A percentile compares a stretch with the other conserved stretches of the same genome.
These are phyloP conservation scores for Agrochola macilenta DNA, from an alignment of 2,888 invertebrate species.

Conservation along the genomic window DNA sequence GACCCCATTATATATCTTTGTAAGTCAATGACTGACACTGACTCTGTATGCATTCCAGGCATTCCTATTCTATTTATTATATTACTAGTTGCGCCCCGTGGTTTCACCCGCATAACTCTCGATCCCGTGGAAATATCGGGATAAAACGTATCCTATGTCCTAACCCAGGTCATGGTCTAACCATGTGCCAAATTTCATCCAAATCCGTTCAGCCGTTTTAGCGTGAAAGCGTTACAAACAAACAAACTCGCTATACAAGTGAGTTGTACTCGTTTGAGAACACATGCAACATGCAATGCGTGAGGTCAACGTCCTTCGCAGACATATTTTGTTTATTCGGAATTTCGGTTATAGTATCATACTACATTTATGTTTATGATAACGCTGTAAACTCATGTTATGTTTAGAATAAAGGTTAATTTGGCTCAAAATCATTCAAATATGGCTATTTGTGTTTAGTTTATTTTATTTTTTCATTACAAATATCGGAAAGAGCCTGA, in stretches of 20 bases:
- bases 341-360: slow-evolving; percentile 61
- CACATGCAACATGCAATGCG: slow-evolving; percentile 62
- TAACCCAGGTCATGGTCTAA: too few relatives aligned
- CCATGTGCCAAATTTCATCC: too few relatives aligned
- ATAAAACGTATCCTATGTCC: too few relatives aligned
- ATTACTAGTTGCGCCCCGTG: slow-evolving; percentile 18
- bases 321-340: slow-evolving; percentile 68
- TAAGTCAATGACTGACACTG: slow-evolving; percentile 63
- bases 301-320: slow-evolving; percentile 71
- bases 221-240: too few relatives aligned
- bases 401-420: slow-evolving; percentile 32
- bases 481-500: slow-evolving; percentile 35
- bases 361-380: slow-evolving; percentile 48
- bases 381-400: slow-evolving; percentile 22
- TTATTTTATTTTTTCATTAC: slow-evolving; percentile 12
- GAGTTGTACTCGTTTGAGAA: slow-evolving; percentile 46
- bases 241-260: slow-evolving; percentile 50
- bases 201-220: too few relatives aligned
- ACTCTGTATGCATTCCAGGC: slow-evolving; percentile 54
- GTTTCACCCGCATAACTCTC: too few relatives aligned
- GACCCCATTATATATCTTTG: slow-evolving; percentile 57
- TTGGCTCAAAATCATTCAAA: slow-evolving; percentile 29
- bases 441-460: slow-evolving; percentile 3
- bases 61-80: slow-evolving; percentile 61
- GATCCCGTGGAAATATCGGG: too few relatives aligned